phyloP scores from a whole-genome alignment of 2,888 invertebrate species.

The Zygogramma bicolorata region DNA sequence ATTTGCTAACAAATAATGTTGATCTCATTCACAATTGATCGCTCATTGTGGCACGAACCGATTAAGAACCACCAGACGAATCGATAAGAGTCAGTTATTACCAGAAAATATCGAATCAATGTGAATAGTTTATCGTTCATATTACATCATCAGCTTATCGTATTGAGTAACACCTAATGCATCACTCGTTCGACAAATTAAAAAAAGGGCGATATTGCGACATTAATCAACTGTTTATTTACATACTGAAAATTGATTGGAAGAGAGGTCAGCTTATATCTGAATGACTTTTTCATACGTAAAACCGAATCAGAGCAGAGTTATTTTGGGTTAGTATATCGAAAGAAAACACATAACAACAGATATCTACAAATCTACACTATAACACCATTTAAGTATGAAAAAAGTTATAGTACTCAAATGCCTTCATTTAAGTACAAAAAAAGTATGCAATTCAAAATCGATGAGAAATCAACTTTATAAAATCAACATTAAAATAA shows the following conservation, averaged over 20 bases:
- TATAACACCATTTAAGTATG: too few relatives aligned
- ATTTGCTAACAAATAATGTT: neutral
- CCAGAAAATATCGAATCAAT: neutral
- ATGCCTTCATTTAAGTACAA: too few relatives aligned
- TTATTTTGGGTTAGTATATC: too few relatives aligned
- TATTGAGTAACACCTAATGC: neutral
- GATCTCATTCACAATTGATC: neutral
- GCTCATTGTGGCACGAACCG: neutral
- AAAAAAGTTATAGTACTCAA: too few relatives aligned
- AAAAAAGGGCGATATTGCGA: neutral
- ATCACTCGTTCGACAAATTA: neutral
- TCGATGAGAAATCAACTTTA: too few relatives aligned
- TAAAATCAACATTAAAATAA: too few relatives aligned
- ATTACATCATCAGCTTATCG: neutral
- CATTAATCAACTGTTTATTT: neutral
- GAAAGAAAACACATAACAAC: too few relatives aligned
- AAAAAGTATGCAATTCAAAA: too few relatives aligned
- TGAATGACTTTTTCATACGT: too few relatives aligned
- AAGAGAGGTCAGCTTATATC: neutral
- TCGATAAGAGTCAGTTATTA: neutral
- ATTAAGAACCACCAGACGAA: neutral
- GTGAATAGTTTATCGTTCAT: neutral
- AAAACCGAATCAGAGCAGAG: too few relatives aligned
- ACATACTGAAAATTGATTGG: neutral
- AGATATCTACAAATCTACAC: too few relatives aligned